A percentile compares a stretch with the other conserved stretches of the same genome.
Evolutionary conservation across 53 echinoderm and acorn worm genomes (phyloP).

Genomic region (Echinometra lucunter): DNA sequence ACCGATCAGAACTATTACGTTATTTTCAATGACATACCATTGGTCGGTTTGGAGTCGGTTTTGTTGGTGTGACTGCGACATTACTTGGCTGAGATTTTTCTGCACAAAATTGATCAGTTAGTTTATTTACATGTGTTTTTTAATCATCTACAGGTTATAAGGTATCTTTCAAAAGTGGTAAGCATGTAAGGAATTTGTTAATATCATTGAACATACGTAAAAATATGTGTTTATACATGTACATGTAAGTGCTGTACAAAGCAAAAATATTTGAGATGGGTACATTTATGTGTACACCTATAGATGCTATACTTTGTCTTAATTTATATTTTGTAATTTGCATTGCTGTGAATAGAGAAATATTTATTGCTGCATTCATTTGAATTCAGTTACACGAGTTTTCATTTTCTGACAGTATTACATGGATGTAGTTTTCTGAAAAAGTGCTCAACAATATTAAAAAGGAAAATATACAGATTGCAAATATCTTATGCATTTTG

Average conservation of each 20-base stretch:
- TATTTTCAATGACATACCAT: no score
- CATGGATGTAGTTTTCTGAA: not conserved
- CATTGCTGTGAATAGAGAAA: conserved; percentile 32
- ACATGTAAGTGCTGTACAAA: not conserved
- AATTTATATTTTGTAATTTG: conserved; percentile 7
- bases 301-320: conserved; percentile 3
- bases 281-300: not conserved
- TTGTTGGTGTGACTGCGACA: not conserved
- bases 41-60: no score
- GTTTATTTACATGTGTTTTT: not conserved
- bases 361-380: conserved; percentile 31
- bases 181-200: not conserved
- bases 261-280: not conserved
- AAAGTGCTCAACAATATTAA: not conserved
- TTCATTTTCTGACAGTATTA: conserved; percentile 26
- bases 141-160: no score
- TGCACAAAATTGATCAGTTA: not conserved
- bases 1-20: no score
- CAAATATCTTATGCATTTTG: not conserved
- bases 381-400: not conserved
- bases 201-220: not conserved
- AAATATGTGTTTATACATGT: not conserved
- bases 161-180: not conserved
- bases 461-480: not conserved
- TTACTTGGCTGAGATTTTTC: not conserved